These are phyloP conservation scores for Caenorhabditis briggsae DNA, from an alignment of 1,140 invertebrate genomes.

Conservation along the genomic window DNA sequence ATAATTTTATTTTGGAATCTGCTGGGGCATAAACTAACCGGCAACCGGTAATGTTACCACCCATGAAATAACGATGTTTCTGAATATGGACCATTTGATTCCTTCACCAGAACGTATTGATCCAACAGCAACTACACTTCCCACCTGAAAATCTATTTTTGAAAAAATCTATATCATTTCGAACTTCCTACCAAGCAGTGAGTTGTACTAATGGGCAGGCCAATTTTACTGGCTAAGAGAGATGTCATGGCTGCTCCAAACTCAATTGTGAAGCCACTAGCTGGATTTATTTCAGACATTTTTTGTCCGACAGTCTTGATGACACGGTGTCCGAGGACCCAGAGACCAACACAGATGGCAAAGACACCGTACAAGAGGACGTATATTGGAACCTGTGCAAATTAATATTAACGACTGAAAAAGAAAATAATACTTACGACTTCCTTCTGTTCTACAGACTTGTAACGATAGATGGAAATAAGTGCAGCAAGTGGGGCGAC, in stretches of 20 bases:
- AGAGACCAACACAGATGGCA: slow-evolving; percentile 93
- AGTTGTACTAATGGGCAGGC: slow-evolving; percentile 95
- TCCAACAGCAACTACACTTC: slow-evolving; percentile 72
- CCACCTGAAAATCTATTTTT: slow-evolving; percentile 80
- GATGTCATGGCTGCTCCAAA: slow-evolving; percentile 83
- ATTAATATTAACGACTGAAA: slow-evolving; percentile 82
- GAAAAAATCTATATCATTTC: neutral
- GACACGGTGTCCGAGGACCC: slow-evolving; percentile 91
- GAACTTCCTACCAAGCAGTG: slow-evolving; percentile 85
- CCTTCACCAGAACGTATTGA: slow-evolving; percentile 73
- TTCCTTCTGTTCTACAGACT: slow-evolving; percentile 46
- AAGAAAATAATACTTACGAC: slow-evolving; percentile 76
- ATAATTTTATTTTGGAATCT: neutral
- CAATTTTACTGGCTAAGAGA: slow-evolving; percentile 92
- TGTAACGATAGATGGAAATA: slow-evolving; percentile 78
- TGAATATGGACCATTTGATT: slow-evolving; percentile 78
- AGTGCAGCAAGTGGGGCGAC: slow-evolving; percentile 94
- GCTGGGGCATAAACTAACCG: slow-evolving; percentile 78
- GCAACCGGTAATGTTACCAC: slow-evolving; percentile 93
- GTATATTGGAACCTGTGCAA: slow-evolving; percentile 78
- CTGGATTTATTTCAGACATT: slow-evolving; percentile 93
- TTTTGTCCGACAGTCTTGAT: slow-evolving; percentile 96
- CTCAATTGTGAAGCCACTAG: slow-evolving; percentile 79
- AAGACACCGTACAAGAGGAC: slow-evolving; percentile 89
- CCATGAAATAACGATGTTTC: slow-evolving; percentile 96